Conservation (phyloP, 1,140 invertebrate genomes). For the Diploscapter pachys region DNA sequence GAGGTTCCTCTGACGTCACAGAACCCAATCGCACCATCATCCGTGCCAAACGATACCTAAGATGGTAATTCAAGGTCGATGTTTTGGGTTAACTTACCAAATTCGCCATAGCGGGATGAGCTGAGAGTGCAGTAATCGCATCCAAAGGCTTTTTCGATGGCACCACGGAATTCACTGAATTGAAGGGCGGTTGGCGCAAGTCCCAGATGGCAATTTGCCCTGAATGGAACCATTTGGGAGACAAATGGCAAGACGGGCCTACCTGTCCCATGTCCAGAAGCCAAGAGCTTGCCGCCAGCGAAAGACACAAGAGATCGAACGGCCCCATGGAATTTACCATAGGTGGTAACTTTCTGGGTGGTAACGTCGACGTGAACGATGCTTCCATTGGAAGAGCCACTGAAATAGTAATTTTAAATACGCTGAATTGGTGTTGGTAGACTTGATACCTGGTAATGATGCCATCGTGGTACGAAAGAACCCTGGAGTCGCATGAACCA, state of each 20-base stretch:
- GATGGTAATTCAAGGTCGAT: neutral
- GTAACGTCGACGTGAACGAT: slow-evolving; percentile 18
- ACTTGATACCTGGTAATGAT: slow-evolving; percentile 4
- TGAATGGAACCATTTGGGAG: neutral
- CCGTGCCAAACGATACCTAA: slow-evolving; percentile 20
- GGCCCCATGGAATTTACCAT: slow-evolving; percentile 2
- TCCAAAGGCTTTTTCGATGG: slow-evolving; percentile 19
- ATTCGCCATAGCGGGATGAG: slow-evolving; percentile 28
- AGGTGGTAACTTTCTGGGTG: neutral
- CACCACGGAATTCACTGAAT: slow-evolving; percentile 6
- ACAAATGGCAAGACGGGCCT: neutral
- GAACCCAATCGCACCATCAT: slow-evolving; percentile 23
- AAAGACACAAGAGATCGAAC: neutral
- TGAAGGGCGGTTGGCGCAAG: slow-evolving; percentile 1
- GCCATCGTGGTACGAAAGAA: neutral
- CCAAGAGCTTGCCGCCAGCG: slow-evolving; percentile 1
- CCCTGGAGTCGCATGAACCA: neutral
- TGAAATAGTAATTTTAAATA: slow-evolving; percentile 10
- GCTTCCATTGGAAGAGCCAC: slow-evolving; percentile 26
- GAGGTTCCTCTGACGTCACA: slow-evolving; percentile 4
- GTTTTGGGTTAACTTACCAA: neutral
- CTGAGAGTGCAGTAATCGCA: slow-evolving; percentile 7
- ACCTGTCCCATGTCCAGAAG: slow-evolving; percentile 4
- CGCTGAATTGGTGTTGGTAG: neutral
- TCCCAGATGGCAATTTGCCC: slow-evolving; percentile 30